Evolutionary conservation across 2,888 invertebrate species (phyloP).

Genomic region (Limnephilus marmoratus): DNA sequence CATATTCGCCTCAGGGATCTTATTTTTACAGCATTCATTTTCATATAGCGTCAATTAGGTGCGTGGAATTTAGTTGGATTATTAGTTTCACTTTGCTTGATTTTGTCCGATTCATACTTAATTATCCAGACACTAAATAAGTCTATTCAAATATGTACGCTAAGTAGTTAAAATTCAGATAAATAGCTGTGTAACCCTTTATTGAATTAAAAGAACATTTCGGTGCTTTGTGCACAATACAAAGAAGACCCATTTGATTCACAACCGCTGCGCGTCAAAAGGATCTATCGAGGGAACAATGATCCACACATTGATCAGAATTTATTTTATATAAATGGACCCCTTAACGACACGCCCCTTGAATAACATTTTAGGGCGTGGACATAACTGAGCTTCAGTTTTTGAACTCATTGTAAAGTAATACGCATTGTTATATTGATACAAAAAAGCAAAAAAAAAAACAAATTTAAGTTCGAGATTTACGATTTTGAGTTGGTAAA

Average conservation of each 20-base stretch:
- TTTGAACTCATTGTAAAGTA: background rate
- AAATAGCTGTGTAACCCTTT: background rate
- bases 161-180: background rate
- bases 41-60: background rate
- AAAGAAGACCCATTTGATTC: conserved; percentile 15
- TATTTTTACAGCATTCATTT: no score
- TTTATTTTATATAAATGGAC: conserved; percentile 42
- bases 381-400: background rate
- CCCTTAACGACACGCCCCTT: conserved; percentile 19
- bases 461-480: background rate
- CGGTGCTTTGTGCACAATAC: background rate
- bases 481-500: background rate
- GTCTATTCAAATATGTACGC: background rate
- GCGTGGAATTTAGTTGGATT: background rate
- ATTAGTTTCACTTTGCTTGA: background rate
- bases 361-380: background rate
- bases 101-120: background rate
- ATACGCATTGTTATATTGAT: background rate
- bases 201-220: background rate
- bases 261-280: background rate
- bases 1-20: no score
- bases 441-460: background rate
- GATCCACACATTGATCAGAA: conserved; percentile 9
- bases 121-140: background rate
- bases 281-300: conserved; percentile 25